These are phyloP conservation scores for Opisthograptis luteolata DNA, from an alignment of 2,888 invertebrate genomes.

Conservation along the genomic window DNA sequence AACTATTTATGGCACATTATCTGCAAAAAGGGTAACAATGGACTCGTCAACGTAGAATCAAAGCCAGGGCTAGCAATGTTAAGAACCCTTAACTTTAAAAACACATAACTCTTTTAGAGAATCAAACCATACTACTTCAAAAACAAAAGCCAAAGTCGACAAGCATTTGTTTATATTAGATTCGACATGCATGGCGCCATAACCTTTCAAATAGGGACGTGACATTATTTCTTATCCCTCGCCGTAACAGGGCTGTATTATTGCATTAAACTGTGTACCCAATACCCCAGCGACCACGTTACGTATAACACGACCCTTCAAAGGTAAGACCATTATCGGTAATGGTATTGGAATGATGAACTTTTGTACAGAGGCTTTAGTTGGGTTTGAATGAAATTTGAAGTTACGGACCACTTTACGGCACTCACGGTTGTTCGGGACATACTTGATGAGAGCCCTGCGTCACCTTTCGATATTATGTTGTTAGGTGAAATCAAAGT, in stretches of 20 bases:
- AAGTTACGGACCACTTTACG: too few species aligned
- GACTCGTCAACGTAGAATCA: too few species aligned
- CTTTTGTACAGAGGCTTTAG: slow-evolving; percentile 6
- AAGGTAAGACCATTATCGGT: not conserved
- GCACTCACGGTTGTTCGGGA: too few species aligned
- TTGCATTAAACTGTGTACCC: slow-evolving; percentile 9
- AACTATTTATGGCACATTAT: too few species aligned
- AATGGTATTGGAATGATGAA: slow-evolving; percentile 19
- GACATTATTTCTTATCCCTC: slow-evolving; percentile 11
- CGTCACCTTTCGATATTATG: too few species aligned
- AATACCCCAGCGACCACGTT: slow-evolving; percentile 6
- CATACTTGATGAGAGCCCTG: too few species aligned
- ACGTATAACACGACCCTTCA: slow-evolving; percentile 4
- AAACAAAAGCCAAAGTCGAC: not conserved
- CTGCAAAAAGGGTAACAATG: too few species aligned
- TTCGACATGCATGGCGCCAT: not conserved
- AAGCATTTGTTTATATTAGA: not conserved
- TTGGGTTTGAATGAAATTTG: not conserved
- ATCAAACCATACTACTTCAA: not conserved
- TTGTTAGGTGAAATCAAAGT: not conserved
- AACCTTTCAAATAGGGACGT: slow-evolving; percentile 6
- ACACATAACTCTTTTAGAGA: not conserved
- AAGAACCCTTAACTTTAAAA: too few species aligned
- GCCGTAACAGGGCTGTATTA: slow-evolving; percentile 16
- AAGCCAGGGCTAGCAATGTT: too few species aligned